A percentile compares a stretch with the other conserved stretches of the same genome.
These are phyloP conservation scores for Petrophora chlorosata DNA, from an alignment of 2,888 invertebrate species.

Conservation along the genomic window DNA sequence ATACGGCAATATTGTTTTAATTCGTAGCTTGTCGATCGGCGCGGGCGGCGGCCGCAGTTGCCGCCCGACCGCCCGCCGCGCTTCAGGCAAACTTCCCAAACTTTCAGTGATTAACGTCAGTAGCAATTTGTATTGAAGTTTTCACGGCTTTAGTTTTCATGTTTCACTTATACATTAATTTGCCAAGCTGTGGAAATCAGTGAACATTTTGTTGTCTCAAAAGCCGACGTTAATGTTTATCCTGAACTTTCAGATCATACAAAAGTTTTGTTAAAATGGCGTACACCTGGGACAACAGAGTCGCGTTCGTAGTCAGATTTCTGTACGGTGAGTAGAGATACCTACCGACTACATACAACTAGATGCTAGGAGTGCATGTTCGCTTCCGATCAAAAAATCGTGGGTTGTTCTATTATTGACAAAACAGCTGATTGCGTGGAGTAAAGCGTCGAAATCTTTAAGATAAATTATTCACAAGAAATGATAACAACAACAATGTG, in stretches of 20 bases:
- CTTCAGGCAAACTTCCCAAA: conserved; percentile 6
- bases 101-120: conserved; percentile 5
- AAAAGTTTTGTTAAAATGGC: conserved; percentile 81
- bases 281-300: conserved; percentile 93
- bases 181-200: neutral
- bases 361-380: neutral
- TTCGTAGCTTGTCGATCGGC: conserved; percentile 53
- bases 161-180: too few species aligned
- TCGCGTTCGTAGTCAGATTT: conserved; percentile 91
- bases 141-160: neutral
- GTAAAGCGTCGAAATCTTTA: neutral
- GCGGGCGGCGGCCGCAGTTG: conserved; percentile 29
- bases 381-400: neutral
- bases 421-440: conserved; percentile 20
- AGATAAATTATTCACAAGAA: neutral
- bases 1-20: conserved; percentile 46
- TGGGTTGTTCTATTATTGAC: conserved; percentile 19
- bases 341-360: too few species aligned
- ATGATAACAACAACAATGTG: too few species aligned
- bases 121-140: neutral
- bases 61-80: conserved; percentile 29
- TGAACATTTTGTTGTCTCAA: conserved; percentile 18
- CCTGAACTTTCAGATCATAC: conserved; percentile 19
- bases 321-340: conserved; percentile 92
- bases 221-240: conserved; percentile 5